Evolutionary conservation across 2,113 vertebrate species (phyloP), one percentile per base, ranked within the genome.

Genomic region (Chlamydotis undulata): DNA sequence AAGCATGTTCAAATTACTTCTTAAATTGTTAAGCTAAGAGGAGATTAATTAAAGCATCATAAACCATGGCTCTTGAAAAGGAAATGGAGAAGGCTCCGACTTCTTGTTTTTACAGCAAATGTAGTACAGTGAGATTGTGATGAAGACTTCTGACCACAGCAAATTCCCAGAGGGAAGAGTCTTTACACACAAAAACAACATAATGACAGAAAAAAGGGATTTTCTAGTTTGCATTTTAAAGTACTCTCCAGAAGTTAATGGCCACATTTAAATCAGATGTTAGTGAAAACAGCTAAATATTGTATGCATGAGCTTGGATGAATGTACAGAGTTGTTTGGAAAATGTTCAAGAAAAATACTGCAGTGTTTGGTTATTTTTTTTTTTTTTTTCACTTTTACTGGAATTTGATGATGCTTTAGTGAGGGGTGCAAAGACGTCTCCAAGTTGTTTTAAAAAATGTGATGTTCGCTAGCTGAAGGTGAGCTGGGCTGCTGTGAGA

Each of bases 141-240:
- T 86, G 85, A 93, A 80, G 92, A n/a, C 47, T 94, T 95, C 26
- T 80, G 65, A 92, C 83, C 93, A 73, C 92, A 93, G 33, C 18
- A 71, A 81, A 92, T 78, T 89, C 90, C 92, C 89, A 90, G 60
- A 81, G 85, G 90, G 60, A 85, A 77, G 52, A 83, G 64, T 52
- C 64, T 95, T 95, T 50, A 96, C 92, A 78, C 39, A 41, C 12
- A 83, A 61, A 39, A 93, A 85, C 68, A 92, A 76, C 76, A 83
- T 87, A 88, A 80, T 85, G 47, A 83, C 63, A 83, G 63, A 88
- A 88, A 88, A 17, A 47, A 70, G 63, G 23, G 57, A 35, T 90
- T 83, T 93, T 94, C 31, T 74, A 77, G 47, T 49, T 49, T 89
- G 25, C 15, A 26, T 69, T 89, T 76, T 87, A 56, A 84, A 87